Evolutionary conservation across 92 coral and sea anemone genomes (phyloP), one percentile per base, ranked within the genome.

Genomic region (Porites divaricata): DNA sequence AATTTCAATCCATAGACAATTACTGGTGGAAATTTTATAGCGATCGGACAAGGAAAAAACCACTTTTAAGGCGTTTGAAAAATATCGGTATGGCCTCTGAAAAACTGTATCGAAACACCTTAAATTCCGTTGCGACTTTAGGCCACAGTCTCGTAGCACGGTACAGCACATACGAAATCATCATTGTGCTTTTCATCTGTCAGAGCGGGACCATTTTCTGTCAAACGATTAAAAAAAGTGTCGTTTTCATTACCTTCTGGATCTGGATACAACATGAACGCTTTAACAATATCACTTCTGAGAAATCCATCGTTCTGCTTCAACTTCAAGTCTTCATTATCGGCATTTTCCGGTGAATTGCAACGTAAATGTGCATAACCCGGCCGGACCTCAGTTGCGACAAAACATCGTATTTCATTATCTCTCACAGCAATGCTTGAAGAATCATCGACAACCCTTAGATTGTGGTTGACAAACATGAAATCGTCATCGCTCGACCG

Each of bases 111-210:
- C n/a, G n/a, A n/a, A n/a, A n/a, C n/a, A n/a, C n/a, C n/a, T n/a
- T n/a, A 63, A 76, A 76, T 54, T 76, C 81, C 41, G 12, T 28
- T 9, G 81, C 81, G 67, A 76, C n/a, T 22, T 76, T 69, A 22
- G 81, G 81, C 81, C 81, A 76, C 48, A n/a, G n/a, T n/a, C n/a
- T 76, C 81, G 53, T 54, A 57, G 24, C 81, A 24, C 6, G 81
- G 81, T 22, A 76, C 15, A 19, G 81, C 81, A 76, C 51, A 56
- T 4, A 76, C 81, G 26, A 76, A 76, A 59, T 76, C 81, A 9
- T 11, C 41, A 58, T 58, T 35, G 20, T 76, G 70, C 50, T 14
- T 54, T 23, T 76, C 81, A 17, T 76, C 81, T 57, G 81, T 76
- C 1, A 76, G 70, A 56, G 81, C 81, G 35, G 81, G 81, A 53